phyloP scores from a whole-genome alignment of 2,797 vertebrate genomes.

The Sebastes umbrosus region DNA sequence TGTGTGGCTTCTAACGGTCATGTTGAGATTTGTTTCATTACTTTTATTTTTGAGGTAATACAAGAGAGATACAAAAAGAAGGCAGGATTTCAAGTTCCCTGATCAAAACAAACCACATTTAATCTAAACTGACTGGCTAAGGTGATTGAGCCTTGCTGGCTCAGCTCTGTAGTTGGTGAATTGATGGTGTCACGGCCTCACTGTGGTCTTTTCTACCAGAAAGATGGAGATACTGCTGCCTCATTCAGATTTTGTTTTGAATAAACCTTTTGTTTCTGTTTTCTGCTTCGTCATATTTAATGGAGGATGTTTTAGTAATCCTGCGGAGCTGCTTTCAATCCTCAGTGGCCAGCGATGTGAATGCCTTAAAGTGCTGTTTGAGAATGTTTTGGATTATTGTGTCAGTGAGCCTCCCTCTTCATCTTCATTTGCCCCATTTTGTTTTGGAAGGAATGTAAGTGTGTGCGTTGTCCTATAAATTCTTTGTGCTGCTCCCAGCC shows the following conservation, averaged over 20 bases:
- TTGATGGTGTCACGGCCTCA: conserved; percentile 7
- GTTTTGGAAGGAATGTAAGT: neutral
- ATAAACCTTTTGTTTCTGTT: conserved; percentile 9
- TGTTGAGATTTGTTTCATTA: neutral
- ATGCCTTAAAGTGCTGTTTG: neutral
- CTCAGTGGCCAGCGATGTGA: neutral
- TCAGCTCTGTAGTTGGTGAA: conserved; percentile 31
- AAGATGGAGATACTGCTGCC: neutral
- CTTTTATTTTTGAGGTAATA: neutral
- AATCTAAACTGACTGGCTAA: conserved; percentile 12
- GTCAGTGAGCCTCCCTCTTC: neutral
- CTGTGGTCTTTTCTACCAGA: conserved; percentile 16
- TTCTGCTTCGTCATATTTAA: conserved; percentile 1
- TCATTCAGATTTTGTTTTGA: conserved; percentile 15
- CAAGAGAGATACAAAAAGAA: neutral
- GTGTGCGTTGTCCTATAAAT: conserved; percentile 7
- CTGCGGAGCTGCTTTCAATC: neutral
- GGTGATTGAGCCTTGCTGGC: conserved; percentile 24
- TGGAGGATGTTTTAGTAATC: conserved; percentile 2
- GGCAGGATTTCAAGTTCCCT: neutral
- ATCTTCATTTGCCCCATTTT: conserved; percentile 11
- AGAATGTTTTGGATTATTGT: neutral
- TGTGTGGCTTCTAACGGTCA: neutral
- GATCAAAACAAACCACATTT: conserved; percentile 37
- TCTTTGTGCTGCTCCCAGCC: neutral